A percentile compares a stretch with the other conserved stretches of the same genome.
Conservation (phyloP, 2,113 vertebrate species). For the Caracal caracal region DNA sequence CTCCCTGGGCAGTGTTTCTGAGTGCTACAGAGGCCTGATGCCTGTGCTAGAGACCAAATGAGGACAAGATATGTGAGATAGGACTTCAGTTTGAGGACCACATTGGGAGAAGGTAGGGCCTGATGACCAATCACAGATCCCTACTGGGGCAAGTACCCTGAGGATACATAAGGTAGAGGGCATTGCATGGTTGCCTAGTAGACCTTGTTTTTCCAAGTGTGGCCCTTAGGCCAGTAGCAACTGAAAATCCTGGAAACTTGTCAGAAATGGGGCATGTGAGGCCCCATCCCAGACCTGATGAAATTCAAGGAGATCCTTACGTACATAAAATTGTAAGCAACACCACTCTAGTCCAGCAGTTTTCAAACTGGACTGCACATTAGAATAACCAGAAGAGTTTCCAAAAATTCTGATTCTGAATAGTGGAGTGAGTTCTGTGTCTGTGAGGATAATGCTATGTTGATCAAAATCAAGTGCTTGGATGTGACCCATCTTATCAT, state of each 20-base stretch:
- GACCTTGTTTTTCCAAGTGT: not conserved
- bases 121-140: not conserved
- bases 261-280: not conserved
- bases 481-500: conserved; percentile 96
- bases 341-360: not conserved
- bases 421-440: not conserved
- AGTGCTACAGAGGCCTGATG: not conserved
- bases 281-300: not conserved
- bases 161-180: not conserved
- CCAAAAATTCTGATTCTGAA: not conserved
- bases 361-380: not conserved
- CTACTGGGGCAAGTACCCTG: not conserved
- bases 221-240: not conserved
- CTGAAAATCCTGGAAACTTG: not conserved
- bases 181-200: not conserved
- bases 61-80: not conserved
- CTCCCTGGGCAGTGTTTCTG: not conserved
- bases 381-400: not conserved
- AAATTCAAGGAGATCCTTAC: not conserved
- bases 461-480: not conserved
- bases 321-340: not conserved
- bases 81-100: not conserved
- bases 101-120: not conserved
- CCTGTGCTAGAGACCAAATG: not conserved
- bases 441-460: not conserved